Base-by-base conservation (phyloP, 2,113 vertebrate genomes). In the Saguinus imperator region DNA sequence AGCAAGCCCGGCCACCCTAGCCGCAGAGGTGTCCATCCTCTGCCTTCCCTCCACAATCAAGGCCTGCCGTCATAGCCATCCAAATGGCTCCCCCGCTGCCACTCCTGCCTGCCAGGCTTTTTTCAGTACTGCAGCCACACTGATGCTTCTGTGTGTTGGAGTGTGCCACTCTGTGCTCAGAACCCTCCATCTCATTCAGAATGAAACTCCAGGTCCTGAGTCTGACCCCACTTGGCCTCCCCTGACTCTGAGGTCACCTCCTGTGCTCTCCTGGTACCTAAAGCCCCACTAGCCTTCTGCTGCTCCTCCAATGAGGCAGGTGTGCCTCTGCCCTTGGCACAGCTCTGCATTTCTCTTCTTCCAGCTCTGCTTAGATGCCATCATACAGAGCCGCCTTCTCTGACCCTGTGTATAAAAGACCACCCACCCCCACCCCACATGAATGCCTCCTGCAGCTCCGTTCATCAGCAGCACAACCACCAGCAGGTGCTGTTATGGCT, bases 241-340 rank as follows among this genome's bases (percentile, higher is more conserved):
- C 17, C 10, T 57, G 32, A 32, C 43, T 81, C 52, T 29, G 43
- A 61, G 4, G 4, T 23, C 23, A 57, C 40, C 61, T n/a, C 18
- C 66, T 52, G 25, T 48, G 16, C 64, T 57, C 5, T 48, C 21
- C 8, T 3, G 25, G 32, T 0, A 0, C 25, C 23, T 18, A 4
- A 29, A 64, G 55, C 58, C 57, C 40, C 73, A 17, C 14, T 10
- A 43, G 21, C 32, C 5, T 12, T 29, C 37, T 27, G 52, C 75
- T 50, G 29, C 37, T 57, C n/a, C 2, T 58, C 52, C 32, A 35
- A 16, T 0, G 2, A 43, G 37, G 40, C 27, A 16, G 50, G 18
- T 27, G 40, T 43, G 37, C 72, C 6, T 66, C 82, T 32, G 13
- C 20, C 27, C 5, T 45, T 3, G 2, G 1, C 82, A 85, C 18